Base-by-base conservation (phyloP, 2,888 invertebrate genomes). In the Drosophila borealis region DNA sequence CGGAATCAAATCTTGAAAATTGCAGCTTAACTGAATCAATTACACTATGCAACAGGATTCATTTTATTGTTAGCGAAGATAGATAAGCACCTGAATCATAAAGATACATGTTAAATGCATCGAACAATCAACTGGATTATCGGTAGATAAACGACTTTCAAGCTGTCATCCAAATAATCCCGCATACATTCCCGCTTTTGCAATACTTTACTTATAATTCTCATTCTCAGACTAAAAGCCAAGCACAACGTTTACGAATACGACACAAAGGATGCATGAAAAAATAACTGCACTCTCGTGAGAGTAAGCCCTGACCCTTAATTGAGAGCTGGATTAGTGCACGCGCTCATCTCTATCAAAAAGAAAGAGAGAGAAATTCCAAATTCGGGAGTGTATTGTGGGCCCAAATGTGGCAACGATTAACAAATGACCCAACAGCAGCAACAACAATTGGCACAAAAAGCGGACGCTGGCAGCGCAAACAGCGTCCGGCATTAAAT, bases 341-440 rank as follows among this genome's bases (percentile, higher is more conserved):
- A n/a, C 29, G 8, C 29, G 29, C 29, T 29, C 36, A 21, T 34
- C 34, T 45, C 34, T 36, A 36, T 49, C 34, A 36, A 36, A 36
- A n/a, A 19, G 49, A 8, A 8, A 8, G 29, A 29, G 8, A 29
- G 51, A 36, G 21, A 19, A 45, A 50, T 49, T 14, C 29, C 4
- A 10, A 51, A 17, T 53, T 29, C 39, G 36, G 10, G 21, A 36
- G 36, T 36, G 21, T 50, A 50, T 36, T 50, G 13, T 36, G 49
- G 49, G 49, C 49, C 10, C 36, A 49, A 70, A 60, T 19, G 41
- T 48, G 53, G 39, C 51, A 51, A 44, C 62, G 49, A 71, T 74
- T 75, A 61, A 68, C 56, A 68, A 75, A 63, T 69, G 60, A 50
- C 50, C 67, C 55, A 41, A 64, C 64, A 53, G 57, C 57, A 57